phyloP scores from a whole-genome alignment of 2,888 invertebrate genomes.

The Protophormia terraenovae region DNA sequence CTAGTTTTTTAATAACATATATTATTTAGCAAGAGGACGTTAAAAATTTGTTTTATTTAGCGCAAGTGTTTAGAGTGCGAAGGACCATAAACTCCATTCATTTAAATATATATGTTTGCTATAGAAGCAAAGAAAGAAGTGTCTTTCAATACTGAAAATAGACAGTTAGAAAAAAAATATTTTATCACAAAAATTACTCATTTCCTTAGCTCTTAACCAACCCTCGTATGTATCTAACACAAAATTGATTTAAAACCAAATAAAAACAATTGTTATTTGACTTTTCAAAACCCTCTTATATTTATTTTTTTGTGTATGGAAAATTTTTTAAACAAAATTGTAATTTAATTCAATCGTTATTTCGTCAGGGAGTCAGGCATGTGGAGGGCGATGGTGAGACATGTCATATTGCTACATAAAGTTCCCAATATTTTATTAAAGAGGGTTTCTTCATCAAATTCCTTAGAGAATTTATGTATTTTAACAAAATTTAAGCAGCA shows the following conservation, averaged over 20 bases:
- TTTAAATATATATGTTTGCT: no score
- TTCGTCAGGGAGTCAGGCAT: not conserved
- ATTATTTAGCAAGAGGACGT: no score
- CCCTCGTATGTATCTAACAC: constrained; percentile 4
- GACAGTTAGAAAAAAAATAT: not conserved
- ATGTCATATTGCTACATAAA: constrained; percentile 47
- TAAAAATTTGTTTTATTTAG: no score
- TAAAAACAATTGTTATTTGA: constrained; percentile 29
- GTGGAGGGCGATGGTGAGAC: constrained; percentile 8
- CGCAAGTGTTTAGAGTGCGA: no score
- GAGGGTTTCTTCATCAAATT: constrained; percentile 52
- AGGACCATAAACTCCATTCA: no score
- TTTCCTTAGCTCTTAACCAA: not conserved
- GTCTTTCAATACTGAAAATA: no score
- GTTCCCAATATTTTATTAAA: constrained; percentile 46
- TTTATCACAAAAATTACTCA: not conserved
- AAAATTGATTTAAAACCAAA: constrained; percentile 11
- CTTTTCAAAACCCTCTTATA: constrained; percentile 7
- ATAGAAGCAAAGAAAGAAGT: no score
- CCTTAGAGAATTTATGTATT: constrained; percentile 61
- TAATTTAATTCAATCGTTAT: constrained; percentile 60
- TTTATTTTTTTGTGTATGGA: not conserved
- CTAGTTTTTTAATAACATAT: no score
- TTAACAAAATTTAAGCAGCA: constrained; percentile 35
- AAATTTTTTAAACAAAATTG: constrained; percentile 41